Conservation (phyloP, 2,797 vertebrate species). For the Pseudochromis fuscus region DNA sequence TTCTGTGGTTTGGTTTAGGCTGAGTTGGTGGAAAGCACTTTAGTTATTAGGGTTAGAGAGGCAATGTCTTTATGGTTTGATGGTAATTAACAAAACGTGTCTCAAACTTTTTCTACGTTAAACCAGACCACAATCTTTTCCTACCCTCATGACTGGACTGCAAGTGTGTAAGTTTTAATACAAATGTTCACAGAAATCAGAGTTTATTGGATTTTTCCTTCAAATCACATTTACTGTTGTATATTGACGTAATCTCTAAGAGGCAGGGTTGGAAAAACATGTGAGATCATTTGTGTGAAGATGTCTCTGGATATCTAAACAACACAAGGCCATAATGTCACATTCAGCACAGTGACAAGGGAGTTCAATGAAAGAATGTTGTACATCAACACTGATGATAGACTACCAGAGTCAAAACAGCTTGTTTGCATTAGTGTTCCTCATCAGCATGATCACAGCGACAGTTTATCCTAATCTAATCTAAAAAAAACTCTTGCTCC, state of each 20-base stretch:
- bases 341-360: neutral
- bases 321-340: neutral
- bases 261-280: slow-evolving; percentile 1
- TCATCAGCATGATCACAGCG: slow-evolving; percentile 6
- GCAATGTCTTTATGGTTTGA: neutral
- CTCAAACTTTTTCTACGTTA: neutral
- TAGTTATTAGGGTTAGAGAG: neutral
- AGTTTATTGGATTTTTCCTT: neutral
- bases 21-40: too few relatives aligned
- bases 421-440: slow-evolving; percentile 17
- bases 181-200: too few relatives aligned
- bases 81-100: neutral
- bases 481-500: slow-evolving; percentile 16
- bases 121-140: neutral
- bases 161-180: too few relatives aligned
- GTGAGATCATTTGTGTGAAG: slow-evolving; percentile 6
- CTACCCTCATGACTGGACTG: neutral
- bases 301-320: slow-evolving; percentile 12
- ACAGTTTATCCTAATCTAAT: slow-evolving; percentile 1
- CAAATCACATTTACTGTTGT: neutral
- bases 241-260: neutral
- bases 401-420: slow-evolving; percentile 14
- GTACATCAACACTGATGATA: slow-evolving; percentile 20
- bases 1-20: too few relatives aligned
- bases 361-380: slow-evolving; percentile 7